Percentiles rank a stretch among this genome's conserved stretches.
phyloP scores from a whole-genome alignment of 2,797 vertebrate species.

The Margarornis squamiger region DNA sequence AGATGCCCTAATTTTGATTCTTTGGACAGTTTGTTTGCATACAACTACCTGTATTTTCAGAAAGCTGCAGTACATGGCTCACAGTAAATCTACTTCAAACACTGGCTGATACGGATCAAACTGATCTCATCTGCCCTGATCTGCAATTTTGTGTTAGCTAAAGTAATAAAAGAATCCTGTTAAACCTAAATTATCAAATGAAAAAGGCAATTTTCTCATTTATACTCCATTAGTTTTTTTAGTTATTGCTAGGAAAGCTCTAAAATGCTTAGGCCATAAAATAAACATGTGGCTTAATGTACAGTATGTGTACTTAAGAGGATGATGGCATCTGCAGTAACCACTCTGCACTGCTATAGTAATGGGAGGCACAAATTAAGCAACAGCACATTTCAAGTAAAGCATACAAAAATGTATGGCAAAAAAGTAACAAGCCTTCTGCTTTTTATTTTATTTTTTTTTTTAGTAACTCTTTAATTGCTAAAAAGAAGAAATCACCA shows the following conservation, averaged over 20 bases:
- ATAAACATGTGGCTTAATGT: slow-evolving; percentile 69
- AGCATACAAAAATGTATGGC: slow-evolving; percentile 47
- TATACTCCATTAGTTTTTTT: slow-evolving; percentile 70
- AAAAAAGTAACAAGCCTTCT: slow-evolving; percentile 27
- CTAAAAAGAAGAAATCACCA: slow-evolving; percentile 22
- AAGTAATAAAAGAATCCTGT: slow-evolving; percentile 67
- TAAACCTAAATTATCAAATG: slow-evolving; percentile 68
- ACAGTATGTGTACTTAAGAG: slow-evolving; percentile 61
- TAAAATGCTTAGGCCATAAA: slow-evolving; percentile 56
- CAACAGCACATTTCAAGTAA: slow-evolving; percentile 28
- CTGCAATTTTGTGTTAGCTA: slow-evolving; percentile 54
- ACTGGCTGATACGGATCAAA: slow-evolving; percentile 50
- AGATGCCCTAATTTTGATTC: neutral
- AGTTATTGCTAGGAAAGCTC: slow-evolving; percentile 62
- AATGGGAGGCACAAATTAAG: slow-evolving; percentile 50
- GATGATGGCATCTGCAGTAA: slow-evolving; percentile 53
- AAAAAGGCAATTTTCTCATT: slow-evolving; percentile 70
- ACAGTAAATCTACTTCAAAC: slow-evolving; percentile 52
- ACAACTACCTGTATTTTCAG: slow-evolving; percentile 38
- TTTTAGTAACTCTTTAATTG: neutral
- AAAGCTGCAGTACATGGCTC: slow-evolving; percentile 18
- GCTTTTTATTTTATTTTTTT: neutral
- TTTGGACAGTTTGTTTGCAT: slow-evolving; percentile 39
- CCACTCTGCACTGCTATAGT: slow-evolving; percentile 19
- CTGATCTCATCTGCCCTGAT: slow-evolving; percentile 58